Conservation (phyloP, 2,113 vertebrate species). For the Gorsachius goisagi region DNA sequence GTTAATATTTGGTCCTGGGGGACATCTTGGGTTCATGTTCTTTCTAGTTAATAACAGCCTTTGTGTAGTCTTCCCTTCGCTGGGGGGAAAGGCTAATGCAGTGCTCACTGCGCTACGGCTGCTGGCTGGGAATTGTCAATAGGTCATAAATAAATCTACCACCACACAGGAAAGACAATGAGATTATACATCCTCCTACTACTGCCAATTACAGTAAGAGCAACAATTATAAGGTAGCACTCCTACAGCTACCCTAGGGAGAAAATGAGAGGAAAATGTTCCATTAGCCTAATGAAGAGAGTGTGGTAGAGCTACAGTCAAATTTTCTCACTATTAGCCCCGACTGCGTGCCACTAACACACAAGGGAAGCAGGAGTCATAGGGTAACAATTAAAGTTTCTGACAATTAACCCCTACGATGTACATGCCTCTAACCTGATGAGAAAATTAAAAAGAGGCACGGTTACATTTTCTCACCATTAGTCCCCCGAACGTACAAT, state of each 20-base stretch:
- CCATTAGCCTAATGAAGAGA: constrained; percentile 84
- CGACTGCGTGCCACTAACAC: constrained; percentile 67
- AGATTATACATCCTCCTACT: constrained; percentile 82
- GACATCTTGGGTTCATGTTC: constrained; percentile 46
- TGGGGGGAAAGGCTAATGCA: constrained; percentile 72
- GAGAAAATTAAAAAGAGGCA: constrained; percentile 67
- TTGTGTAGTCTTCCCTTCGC: constrained; percentile 60
- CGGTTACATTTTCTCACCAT: constrained; percentile 37
- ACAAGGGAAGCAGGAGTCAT: constrained; percentile 59
- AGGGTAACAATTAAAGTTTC: constrained; percentile 79
- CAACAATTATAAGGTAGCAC: constrained; percentile 82
- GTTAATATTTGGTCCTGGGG: constrained; percentile 58
- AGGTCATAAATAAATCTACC: constrained; percentile 78
- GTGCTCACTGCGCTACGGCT: constrained; percentile 61
- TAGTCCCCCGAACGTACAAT: constrained; percentile 15
- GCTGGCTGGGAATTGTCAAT: constrained; percentile 72
- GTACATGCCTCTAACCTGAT: constrained; percentile 58
- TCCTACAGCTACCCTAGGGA: constrained; percentile 77
- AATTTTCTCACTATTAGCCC: constrained; percentile 78
- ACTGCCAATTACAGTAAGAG: constrained; percentile 81
- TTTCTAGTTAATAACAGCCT: constrained; percentile 72
- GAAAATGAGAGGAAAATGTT: constrained; percentile 85
- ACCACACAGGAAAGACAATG: constrained; percentile 76
- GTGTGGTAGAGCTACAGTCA: constrained; percentile 57
- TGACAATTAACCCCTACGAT: constrained; percentile 74